These are phyloP conservation scores for Erpetoichthys calabaricus DNA, from an alignment of 2,797 vertebrate species.

Conservation along the genomic window DNA sequence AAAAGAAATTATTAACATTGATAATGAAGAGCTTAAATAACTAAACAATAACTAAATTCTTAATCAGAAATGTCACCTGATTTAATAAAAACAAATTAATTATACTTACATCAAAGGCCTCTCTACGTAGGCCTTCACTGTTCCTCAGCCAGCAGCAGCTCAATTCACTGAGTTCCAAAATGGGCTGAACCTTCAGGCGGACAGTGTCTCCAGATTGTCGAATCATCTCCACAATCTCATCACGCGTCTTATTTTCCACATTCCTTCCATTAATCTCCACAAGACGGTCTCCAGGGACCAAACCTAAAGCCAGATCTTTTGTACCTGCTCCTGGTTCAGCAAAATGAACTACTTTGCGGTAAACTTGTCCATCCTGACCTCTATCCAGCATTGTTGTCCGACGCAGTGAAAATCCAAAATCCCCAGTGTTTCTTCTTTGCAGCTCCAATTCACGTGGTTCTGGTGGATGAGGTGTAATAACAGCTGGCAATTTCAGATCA, in stretches of 20 bases:
- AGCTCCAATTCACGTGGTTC: conserved; percentile 70
- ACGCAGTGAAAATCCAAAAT: conserved; percentile 88
- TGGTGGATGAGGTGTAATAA: conserved; percentile 58
- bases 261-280: conserved; percentile 87
- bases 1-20: too few relatives aligned
- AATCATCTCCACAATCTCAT: conserved; percentile 97
- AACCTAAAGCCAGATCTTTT: conserved; percentile 78
- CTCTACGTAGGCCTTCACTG: conserved; percentile 51
- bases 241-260: conserved; percentile 83
- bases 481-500: conserved; percentile 58
- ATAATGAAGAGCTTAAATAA: too few relatives aligned
- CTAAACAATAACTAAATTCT: too few relatives aligned
- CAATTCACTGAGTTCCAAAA: conserved; percentile 88
- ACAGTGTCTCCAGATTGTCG: conserved; percentile 87
- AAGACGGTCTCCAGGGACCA: conserved; percentile 84
- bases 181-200: conserved; percentile 85
- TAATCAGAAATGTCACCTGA: too few relatives aligned
- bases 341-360: conserved; percentile 80
- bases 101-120: conserved; percentile 72
- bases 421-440: conserved; percentile 80
- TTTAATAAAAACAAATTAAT: too few relatives aligned
- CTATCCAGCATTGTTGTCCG: conserved; percentile 89
- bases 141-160: conserved; percentile 84
- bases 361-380: conserved; percentile 68
- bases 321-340: conserved; percentile 88